phyloP scores from a whole-genome alignment of 2,888 invertebrate species.

The Eupithecia insigniata region DNA sequence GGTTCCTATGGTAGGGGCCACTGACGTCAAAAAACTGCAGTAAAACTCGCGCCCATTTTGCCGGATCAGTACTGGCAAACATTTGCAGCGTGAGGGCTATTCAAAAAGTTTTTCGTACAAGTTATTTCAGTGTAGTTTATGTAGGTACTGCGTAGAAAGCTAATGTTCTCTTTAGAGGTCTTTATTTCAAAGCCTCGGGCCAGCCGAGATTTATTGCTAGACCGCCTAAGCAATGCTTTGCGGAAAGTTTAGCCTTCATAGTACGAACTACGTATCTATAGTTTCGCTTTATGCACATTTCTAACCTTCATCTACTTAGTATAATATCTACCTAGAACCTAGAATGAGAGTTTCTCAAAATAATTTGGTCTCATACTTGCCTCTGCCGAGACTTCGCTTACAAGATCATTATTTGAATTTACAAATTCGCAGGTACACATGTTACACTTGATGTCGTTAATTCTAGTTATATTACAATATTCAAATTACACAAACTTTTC shows the following conservation, averaged over 20 bases:
- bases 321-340: not conserved
- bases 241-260: not conserved
- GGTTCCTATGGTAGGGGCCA: not conserved
- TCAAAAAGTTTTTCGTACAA: conserved; percentile 6
- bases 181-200: not conserved
- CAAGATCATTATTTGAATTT: too few species aligned
- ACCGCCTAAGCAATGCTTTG: not conserved
- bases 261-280: not conserved
- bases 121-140: not conserved
- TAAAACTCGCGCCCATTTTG: conserved; percentile 8
- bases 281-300: not conserved
- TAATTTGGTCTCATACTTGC: too few species aligned
- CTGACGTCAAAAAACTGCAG: conserved; percentile 15
- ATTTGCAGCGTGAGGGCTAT: not conserved
- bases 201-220: not conserved
- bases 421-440: too few species aligned
- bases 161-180: conserved; percentile 3
- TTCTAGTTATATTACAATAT: too few species aligned
- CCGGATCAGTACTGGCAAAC: not conserved
- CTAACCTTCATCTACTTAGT: not conserved
- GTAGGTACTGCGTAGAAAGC: not conserved
- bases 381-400: too few species aligned
- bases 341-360: too few species aligned
- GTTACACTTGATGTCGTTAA: too few species aligned
- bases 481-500: too few species aligned